A percentile compares a stretch with the other conserved stretches of the same genome.
Evolutionary conservation across 1,140 invertebrate species (phyloP).

Genomic region (Drosophila azteca): DNA sequence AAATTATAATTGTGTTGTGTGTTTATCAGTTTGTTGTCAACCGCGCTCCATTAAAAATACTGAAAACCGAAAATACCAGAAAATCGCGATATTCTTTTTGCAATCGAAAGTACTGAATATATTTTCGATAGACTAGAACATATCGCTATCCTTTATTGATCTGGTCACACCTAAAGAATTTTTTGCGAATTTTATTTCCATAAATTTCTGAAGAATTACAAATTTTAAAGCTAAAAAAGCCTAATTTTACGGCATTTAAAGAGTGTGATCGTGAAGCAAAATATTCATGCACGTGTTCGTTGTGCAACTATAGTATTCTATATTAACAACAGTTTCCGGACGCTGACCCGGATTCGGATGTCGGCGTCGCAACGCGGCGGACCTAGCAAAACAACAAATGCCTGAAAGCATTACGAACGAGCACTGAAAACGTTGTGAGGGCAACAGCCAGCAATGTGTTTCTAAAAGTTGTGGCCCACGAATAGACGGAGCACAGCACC

Average conservation of each 20-base stretch:
- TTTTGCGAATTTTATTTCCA: slow-evolving; percentile 69
- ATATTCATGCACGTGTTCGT: neutral
- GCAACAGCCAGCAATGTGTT: slow-evolving; percentile 26
- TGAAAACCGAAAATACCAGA: neutral
- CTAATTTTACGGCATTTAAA: slow-evolving; percentile 1
- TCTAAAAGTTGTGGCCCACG: neutral
- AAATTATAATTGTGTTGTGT: no score
- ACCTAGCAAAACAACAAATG: slow-evolving; percentile 57
- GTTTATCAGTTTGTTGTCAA: no score
- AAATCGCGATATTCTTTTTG: neutral
- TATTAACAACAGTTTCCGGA: slow-evolving; percentile 12
- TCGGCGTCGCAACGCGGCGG: slow-evolving; percentile 75
- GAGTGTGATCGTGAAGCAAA: slow-evolving; percentile 7
- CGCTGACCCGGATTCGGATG: slow-evolving; percentile 33
- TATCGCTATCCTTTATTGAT: slow-evolving; percentile 3
- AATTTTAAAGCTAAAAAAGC: slow-evolving; percentile 38
- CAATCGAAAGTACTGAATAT: neutral
- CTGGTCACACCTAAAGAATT: slow-evolving; percentile 54
- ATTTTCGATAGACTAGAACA: neutral
- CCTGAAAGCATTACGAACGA: slow-evolving; percentile 28
- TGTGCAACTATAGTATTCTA: slow-evolving; percentile 24
- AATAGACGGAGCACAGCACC: slow-evolving; percentile 4
- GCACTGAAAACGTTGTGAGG: slow-evolving; percentile 15
- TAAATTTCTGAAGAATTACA: slow-evolving; percentile 57
- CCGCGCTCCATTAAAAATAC: neutral